Conservation (phyloP, 2,888 invertebrate species). For the Corbicula japonica region DNA sequence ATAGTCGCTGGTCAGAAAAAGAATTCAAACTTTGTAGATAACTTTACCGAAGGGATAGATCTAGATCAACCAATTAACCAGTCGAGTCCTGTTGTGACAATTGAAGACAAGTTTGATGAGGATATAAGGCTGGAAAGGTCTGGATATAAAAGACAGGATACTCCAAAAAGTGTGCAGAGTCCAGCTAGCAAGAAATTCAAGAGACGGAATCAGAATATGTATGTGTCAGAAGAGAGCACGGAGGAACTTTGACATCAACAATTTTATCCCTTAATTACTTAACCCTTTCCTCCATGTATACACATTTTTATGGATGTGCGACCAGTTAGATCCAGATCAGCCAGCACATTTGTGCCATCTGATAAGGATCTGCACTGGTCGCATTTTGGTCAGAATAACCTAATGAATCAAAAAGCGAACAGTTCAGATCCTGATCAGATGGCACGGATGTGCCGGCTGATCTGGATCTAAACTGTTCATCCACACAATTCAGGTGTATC, state of each 20-base stretch:
- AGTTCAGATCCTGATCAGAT: too few relatives aligned
- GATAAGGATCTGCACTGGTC: too few relatives aligned
- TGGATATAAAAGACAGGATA: constrained; percentile 57
- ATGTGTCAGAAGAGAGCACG: constrained; percentile 36
- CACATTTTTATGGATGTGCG: too few relatives aligned
- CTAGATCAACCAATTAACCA: constrained; percentile 60
- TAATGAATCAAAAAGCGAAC: too few relatives aligned
- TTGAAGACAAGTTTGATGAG: constrained; percentile 57
- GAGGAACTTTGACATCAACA: constrained; percentile 23
- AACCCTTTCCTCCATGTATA: too few relatives aligned
- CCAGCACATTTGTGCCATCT: too few relatives aligned
- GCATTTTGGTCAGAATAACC: too few relatives aligned
- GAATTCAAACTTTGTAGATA: constrained; percentile 26
- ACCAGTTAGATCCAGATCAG: too few relatives aligned
- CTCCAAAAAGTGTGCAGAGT: constrained; percentile 54
- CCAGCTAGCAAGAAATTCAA: constrained; percentile 70
- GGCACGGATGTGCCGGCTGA: too few relatives aligned
- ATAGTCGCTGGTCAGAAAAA: constrained; percentile 64
- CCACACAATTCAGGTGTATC: too few relatives aligned
- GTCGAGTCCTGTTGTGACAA: constrained; percentile 67
- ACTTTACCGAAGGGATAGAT: constrained; percentile 45
- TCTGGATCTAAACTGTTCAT: too few relatives aligned
- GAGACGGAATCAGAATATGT: constrained; percentile 70
- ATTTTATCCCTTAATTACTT: too few relatives aligned
- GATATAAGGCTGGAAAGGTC: constrained; percentile 37